Base-by-base conservation (phyloP, 2,797 vertebrate genomes). In the Carduelis carduelis region DNA sequence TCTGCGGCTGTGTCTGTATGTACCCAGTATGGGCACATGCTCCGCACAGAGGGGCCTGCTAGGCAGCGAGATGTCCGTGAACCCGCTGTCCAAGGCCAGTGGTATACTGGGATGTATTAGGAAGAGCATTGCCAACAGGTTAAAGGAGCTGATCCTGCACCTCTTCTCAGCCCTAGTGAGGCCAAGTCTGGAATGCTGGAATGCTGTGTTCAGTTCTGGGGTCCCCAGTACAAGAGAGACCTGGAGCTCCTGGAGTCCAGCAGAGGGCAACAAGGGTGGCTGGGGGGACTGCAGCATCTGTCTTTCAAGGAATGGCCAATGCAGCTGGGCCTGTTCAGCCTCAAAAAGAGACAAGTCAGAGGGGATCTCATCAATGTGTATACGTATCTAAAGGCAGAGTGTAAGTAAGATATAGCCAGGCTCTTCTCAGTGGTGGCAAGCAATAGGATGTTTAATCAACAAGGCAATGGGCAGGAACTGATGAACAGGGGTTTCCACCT, bases 231-330 rank as follows among this genome's bases (percentile, higher is more conserved):
- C 7, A 30, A 39, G 16, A 50, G 17, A 46, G 26, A 14, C 14
- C 5, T 27, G 21, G 44, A 59, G 10, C n/a, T 71, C 21, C 14
- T 50, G 44, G 50, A 30, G 17, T 34, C 8, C 57, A 35, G 1
- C 0, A 1, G 30, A 34, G 7, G 9, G 34, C 59, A 78, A 1
- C 18, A 27, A 39, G 17, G 7, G 13, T 41, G 44, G 5, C 27
- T 52, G 16, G 11, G 24, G 9, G 7, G 7, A 23, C 6, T 34
- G n/a, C 12, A 46, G n/a, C 22, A 34, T 44, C 24, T 52, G 6
- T 70, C 12, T 70, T 64, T 34, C 3, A 26, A 35, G 26, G 6
- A 71, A 15, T 59, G 30, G 18, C 22, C 41, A 52, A 53, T 23
- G 19, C 11, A 35, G 10, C 44, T 32, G 16, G 37, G 34, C 18